Evolutionary conservation across 2,113 vertebrate genomes (phyloP), one percentile per base, ranked within the genome.

Genomic region (Trogon melanurus): DNA sequence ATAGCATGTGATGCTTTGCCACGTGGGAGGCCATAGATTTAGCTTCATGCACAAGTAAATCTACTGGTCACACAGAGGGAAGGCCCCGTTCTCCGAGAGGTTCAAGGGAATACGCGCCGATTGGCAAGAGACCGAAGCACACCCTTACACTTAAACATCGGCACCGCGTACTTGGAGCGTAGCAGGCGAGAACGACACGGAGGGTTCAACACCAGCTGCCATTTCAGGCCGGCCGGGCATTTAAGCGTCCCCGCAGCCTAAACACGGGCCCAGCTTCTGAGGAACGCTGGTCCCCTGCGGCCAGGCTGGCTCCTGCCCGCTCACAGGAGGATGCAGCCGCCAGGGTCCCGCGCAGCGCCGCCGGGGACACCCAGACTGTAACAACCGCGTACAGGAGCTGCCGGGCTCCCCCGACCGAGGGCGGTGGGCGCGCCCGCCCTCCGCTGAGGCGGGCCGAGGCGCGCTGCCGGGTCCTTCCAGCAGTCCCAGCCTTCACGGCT

Each of bases 191-290:
- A 13, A 5, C 4, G 27, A 2, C 11, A 1, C 18, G n/a, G 27
- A 13, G 45, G 18, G 48, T 6, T 3, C 5, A 30, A 5, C 27
- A 4, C 1, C 27, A 6, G 11, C 1, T 5, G 7, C 34, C 3
- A 0, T 10, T 36, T 11, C 4, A 1, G 4, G 2, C 8, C 1
- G 12, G 20, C 13, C 0, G 6, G 27, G 38, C 12, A 1, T 13
- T n/a, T 10, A 6, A 3, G 13, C 8, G 6, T 3, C 10, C 23
- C 38, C 0, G 20, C 0, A 1, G 30, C 2, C 74, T 5, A 7
- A 38, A 2, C 17, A 4, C 8, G 44, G 1, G 34, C 41, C 5
- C 6, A 1, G 30, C 4, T 64, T 6, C 58, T 17, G 44, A 7
- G 12, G 2, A 20, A 18, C 2, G 17, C 22, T 6, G 66, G 41